Evolutionary conservation across 2,797 vertebrate species (phyloP), one percentile per base, ranked within the genome.

Genomic region (Thalassophryne amazonica): DNA sequence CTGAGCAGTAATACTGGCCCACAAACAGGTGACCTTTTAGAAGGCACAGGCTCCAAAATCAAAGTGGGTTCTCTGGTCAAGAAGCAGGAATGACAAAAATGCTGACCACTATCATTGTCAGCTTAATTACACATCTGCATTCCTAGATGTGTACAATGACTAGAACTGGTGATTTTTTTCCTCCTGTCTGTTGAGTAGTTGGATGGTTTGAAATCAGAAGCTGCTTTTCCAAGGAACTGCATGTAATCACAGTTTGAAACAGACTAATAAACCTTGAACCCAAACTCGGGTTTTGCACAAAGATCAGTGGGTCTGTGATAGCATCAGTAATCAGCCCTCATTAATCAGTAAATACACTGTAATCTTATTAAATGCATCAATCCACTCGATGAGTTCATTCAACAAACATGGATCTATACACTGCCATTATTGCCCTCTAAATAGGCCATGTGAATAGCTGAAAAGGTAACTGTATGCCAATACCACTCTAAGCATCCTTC

Each of bases 341-440:
- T 76, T 43, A 63, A 74, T 81, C 52, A 55, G 57, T 60, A 56
- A 77, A 69, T 38, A 41, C 59, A 73, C 56, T 58, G 42, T 49
- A 17, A 42, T 45, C 11, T 48, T 19, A 62, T 60, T 16, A 42
- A 65, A 73, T 41, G 55, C 67, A 68, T 85, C 66, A 74, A 60
- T 83, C 58, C 53, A 48, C 56, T 67, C 64, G 18, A 69, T 74
- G 62, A 72, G 81, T 76, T 69, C 69, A 80, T 74, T 71, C 76
- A 62, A 58, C 71, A 67, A 68, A 81, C 69, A 51, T 16, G 43
- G 75, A 86, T 85, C 83, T 64, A 89, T 86, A 76, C 68, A 17
- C 12, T 60, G 74, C 74, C 86, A 84, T 87, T 85, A 83, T 75
- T 75, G 73, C 62, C 55, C 67, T 69, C 84, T 88, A 86, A 87